A percentile compares a stretch with the other conserved stretches of the same genome.
Evolutionary conservation across 2,797 vertebrate species (phyloP).

Genomic region (Semaprochilodus insignis): DNA sequence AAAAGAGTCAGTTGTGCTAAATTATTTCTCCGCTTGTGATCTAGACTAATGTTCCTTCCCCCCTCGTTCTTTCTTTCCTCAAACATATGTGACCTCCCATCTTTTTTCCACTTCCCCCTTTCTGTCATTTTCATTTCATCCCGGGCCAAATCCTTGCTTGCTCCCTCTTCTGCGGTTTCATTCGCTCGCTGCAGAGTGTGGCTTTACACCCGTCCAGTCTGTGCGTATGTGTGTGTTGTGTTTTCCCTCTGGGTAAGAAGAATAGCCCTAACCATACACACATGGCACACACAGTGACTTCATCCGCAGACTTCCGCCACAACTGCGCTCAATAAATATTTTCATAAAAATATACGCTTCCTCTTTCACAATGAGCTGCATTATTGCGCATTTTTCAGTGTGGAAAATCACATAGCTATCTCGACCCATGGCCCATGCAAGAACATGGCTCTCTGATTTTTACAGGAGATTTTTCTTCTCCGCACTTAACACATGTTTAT

Average conservation of each 20-base stretch:
- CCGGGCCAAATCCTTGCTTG: conserved; percentile 42
- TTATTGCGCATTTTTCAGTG: neutral
- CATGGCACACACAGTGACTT: conserved; percentile 43
- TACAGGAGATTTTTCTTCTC: neutral
- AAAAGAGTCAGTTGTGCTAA: conserved; percentile 40
- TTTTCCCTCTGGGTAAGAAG: conserved; percentile 3
- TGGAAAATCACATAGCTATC: neutral
- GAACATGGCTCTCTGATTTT: neutral
- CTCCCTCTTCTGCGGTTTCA: conserved; percentile 49
- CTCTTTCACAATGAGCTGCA: neutral
- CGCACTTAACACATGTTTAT: neutral
- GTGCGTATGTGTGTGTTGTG: conserved; percentile 1
- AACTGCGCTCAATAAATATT: conserved; percentile 29
- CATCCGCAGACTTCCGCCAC: conserved; percentile 41
- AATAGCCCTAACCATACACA: conserved; percentile 43
- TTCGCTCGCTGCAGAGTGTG: conserved; percentile 32
- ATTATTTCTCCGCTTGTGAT: conserved; percentile 51
- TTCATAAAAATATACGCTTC: conserved; percentile 33
- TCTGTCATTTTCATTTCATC: conserved; percentile 51
- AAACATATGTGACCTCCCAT: conserved; percentile 51
- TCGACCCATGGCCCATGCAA: neutral
- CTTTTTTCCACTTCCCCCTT: conserved; percentile 43
- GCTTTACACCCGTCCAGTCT: conserved; percentile 44
- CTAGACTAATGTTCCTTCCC: conserved; percentile 50
- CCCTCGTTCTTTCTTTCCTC: conserved; percentile 45